phyloP scores from a whole-genome alignment of 2,797 vertebrate genomes.

The Monodelphis domestica region DNA sequence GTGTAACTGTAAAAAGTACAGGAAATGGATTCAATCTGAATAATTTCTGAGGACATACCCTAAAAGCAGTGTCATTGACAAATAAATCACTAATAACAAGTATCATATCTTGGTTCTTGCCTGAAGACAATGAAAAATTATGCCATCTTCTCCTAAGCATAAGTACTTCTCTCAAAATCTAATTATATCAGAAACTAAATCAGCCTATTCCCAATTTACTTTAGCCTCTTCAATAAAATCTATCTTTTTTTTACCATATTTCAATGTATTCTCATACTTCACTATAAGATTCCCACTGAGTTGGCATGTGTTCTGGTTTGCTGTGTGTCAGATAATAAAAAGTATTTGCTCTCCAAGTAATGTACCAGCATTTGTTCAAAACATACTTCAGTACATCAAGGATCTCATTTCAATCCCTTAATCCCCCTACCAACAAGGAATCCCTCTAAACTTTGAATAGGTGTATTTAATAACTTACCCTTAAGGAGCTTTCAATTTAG shows the following conservation, averaged over 20 bases:
- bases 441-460: conserved; percentile 19
- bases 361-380: conserved; percentile 21
- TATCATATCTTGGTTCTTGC: not conserved
- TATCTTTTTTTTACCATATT: conserved; percentile 21
- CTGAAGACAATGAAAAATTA: conserved; percentile 11
- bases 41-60: not conserved
- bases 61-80: not conserved
- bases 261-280: conserved; percentile 16
- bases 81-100: conserved; percentile 33
- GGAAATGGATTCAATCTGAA: not conserved
- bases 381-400: not conserved
- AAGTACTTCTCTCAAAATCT: conserved; percentile 13
- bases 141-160: conserved; percentile 15
- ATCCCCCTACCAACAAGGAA: conserved; percentile 37
- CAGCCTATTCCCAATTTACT: not conserved
- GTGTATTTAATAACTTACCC: conserved; percentile 1
- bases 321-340: not conserved
- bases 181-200: conserved; percentile 42
- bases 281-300: conserved; percentile 18
- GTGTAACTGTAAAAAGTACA: not conserved
- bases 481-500: not conserved
- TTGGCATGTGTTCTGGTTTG: conserved; percentile 34
- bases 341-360: conserved; percentile 7
- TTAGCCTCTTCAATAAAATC: conserved; percentile 8
- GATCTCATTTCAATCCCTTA: conserved; percentile 10